Evolutionary conservation across 2,888 invertebrate species (phyloP).

Genomic region (Gymnocheta viridis): DNA sequence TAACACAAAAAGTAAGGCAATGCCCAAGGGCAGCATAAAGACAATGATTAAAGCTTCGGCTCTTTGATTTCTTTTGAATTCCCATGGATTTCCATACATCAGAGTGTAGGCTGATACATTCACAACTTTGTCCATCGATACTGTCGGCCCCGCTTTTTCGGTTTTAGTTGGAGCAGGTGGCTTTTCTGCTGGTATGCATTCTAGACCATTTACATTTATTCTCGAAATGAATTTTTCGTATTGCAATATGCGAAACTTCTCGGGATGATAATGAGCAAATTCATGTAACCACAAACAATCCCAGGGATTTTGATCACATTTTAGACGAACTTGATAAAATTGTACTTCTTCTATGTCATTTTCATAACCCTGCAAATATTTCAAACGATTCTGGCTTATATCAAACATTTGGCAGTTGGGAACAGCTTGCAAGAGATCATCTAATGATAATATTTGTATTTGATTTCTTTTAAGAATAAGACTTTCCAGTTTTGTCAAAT

Average conservation of each 20-base stretch:
- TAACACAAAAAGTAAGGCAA: slow-evolving; percentile 78
- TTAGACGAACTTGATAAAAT: slow-evolving; percentile 72
- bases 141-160: neutral
- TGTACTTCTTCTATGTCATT: slow-evolving; percentile 46
- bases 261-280: slow-evolving; percentile 77
- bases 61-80: slow-evolving; percentile 78
- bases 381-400: slow-evolving; percentile 73
- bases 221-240: slow-evolving; percentile 80
- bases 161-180: neutral
- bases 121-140: slow-evolving; percentile 16
- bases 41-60: slow-evolving; percentile 79
- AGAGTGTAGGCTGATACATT: slow-evolving; percentile 76
- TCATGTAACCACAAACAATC: slow-evolving; percentile 79
- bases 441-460: slow-evolving; percentile 72
- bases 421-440: slow-evolving; percentile 66
- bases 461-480: slow-evolving; percentile 74
- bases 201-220: slow-evolving; percentile 80
- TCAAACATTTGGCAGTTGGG: slow-evolving; percentile 71
- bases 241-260: slow-evolving; percentile 77
- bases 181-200: slow-evolving; percentile 74
- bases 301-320: slow-evolving; percentile 80
- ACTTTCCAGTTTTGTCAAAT: slow-evolving; percentile 71
- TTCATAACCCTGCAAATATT: slow-evolving; percentile 68
- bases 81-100: slow-evolving; percentile 76
- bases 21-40: slow-evolving; percentile 79